Conservation (phyloP, 2,797 vertebrate species). For the Melanotaenia pygmaea region DNA sequence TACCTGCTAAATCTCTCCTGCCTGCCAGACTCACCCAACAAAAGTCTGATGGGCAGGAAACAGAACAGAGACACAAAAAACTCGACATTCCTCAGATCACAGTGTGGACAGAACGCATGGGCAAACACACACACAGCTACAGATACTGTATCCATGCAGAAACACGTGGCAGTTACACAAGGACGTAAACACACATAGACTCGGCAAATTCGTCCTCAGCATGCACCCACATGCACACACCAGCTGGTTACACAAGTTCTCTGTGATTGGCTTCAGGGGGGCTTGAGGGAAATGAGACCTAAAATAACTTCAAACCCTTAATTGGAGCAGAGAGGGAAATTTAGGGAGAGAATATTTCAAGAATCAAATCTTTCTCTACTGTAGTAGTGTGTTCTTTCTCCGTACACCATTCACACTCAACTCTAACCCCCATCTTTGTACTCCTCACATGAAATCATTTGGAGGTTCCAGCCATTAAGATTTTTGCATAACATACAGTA, state of each 20-base stretch:
- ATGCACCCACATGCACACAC: constrained; percentile 29
- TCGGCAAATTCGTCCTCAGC: constrained; percentile 15
- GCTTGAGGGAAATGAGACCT: constrained; percentile 61
- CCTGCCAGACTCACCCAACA: constrained; percentile 55
- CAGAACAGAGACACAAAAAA: constrained; percentile 60
- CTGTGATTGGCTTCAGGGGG: constrained; percentile 59
- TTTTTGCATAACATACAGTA: not conserved
- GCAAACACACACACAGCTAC: constrained; percentile 14
- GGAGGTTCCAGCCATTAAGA: not conserved
- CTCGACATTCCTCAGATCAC: constrained; percentile 65
- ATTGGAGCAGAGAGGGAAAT: constrained; percentile 61
- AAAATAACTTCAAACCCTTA: constrained; percentile 70
- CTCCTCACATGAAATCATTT: not conserved
- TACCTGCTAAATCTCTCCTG: constrained; percentile 51
- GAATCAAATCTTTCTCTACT: constrained; percentile 32
- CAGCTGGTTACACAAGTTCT: constrained; percentile 54
- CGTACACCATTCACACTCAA: not conserved
- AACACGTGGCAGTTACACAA: constrained; percentile 64
- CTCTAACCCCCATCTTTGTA: not conserved
- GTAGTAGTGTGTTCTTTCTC: constrained; percentile 23
- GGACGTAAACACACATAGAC: constrained; percentile 23
- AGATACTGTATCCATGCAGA: constrained; percentile 37
- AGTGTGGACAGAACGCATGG: constrained; percentile 38
- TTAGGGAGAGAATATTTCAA: constrained; percentile 28
- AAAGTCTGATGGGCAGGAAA: constrained; percentile 60